Evolutionary conservation across 2,113 vertebrate species (phyloP).

Genomic region (Corythoichthys haematopterus): DNA sequence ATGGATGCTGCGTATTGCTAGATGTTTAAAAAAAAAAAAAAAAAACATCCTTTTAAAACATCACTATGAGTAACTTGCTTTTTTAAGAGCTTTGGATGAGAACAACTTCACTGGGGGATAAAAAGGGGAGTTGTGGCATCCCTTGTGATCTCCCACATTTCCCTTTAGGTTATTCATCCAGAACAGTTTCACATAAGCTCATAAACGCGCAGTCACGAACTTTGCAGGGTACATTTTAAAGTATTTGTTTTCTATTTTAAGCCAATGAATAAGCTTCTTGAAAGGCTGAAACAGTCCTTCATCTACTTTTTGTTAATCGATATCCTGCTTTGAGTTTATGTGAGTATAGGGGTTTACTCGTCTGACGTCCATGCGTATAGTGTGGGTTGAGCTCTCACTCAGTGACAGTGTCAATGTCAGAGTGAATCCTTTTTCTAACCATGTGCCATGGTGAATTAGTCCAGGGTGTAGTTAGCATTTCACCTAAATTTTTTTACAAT

Average conservation of each 20-base stretch:
- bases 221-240: slow-evolving; percentile 26
- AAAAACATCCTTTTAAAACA: background rate
- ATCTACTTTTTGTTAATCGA: background rate
- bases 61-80: background rate
- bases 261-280: slow-evolving; percentile 13
- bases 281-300: background rate
- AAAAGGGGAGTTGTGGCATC: slow-evolving; percentile 31
- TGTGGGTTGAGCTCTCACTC: background rate
- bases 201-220: slow-evolving; percentile 30
- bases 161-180: slow-evolving; percentile 12
- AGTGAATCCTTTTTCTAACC: too few relatives aligned
- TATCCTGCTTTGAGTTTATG: background rate
- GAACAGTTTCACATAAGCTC: slow-evolving; percentile 36
- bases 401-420: background rate
- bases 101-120: slow-evolving; percentile 33
- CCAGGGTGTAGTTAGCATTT: too few relatives aligned
- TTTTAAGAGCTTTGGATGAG: slow-evolving; percentile 17
- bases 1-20: background rate
- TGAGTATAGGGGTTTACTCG: background rate
- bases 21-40: background rate
- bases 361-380: background rate
- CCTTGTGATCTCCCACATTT: slow-evolving; percentile 36
- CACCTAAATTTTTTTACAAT: too few relatives aligned
- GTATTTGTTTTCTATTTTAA: slow-evolving; percentile 31
- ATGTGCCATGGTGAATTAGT: too few relatives aligned